Evolutionary conservation across 2,888 invertebrate species (phyloP).

Genomic region (Rotaria socialis): DNA sequence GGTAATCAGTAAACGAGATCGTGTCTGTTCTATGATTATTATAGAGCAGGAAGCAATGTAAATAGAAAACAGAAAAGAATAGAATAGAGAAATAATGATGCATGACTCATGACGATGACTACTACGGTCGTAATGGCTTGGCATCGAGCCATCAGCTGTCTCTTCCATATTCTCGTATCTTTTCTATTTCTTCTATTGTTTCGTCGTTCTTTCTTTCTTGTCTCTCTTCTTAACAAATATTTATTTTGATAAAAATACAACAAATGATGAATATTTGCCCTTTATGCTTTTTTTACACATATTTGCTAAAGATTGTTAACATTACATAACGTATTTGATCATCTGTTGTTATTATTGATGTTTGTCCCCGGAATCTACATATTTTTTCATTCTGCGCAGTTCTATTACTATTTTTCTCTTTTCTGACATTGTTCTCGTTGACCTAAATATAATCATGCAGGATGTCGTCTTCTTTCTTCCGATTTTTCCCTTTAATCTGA

Average conservation of each 20-base stretch:
- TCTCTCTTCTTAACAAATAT: neutral
- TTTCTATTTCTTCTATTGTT: neutral
- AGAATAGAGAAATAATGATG: neutral
- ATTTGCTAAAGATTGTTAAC: neutral
- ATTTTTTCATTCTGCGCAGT: neutral
- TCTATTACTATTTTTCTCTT: neutral
- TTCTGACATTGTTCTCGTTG: neutral
- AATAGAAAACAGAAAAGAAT: neutral
- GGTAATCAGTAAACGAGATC: neutral
- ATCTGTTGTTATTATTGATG: neutral
- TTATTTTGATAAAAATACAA: constrained; percentile 19
- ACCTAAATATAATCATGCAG: neutral
- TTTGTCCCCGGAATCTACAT: neutral
- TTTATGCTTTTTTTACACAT: neutral
- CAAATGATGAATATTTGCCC: neutral
- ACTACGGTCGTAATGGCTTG: constrained; percentile 8
- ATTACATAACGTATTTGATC: constrained; percentile 14
- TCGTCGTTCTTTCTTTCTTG: neutral
- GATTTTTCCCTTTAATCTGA: neutral
- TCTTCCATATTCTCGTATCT: neutral
- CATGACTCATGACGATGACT: neutral
- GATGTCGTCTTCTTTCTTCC: neutral
- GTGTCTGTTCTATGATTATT: neutral
- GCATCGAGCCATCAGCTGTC: constrained; percentile 5
- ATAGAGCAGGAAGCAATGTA: neutral